phyloP scores from a whole-genome alignment of 2,888 invertebrate genomes.

The Amblyteles armatorius region DNA sequence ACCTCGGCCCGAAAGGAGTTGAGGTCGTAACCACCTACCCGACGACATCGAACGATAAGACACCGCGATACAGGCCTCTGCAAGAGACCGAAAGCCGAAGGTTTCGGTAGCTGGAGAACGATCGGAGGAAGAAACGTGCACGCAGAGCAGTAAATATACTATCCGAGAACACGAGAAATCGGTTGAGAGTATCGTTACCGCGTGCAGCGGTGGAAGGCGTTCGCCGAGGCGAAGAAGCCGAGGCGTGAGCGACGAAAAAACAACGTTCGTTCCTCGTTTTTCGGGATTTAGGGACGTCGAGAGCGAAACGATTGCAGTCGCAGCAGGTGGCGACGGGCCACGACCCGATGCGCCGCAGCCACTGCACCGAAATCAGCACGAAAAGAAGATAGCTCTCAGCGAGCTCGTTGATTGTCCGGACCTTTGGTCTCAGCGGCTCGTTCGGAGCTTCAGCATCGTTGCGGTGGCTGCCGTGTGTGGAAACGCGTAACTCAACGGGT shows the following conservation, averaged over 20 bases:
- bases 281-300: slow-evolving; percentile 69
- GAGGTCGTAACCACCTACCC: slow-evolving; percentile 12
- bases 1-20: slow-evolving; percentile 11
- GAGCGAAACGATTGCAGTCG: slow-evolving; percentile 56
- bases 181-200: slow-evolving; percentile 22
- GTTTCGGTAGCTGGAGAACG: slow-evolving; percentile 6
- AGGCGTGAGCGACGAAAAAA: slow-evolving; percentile 34
- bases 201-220: not conserved
- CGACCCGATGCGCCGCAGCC: slow-evolving; percentile 26
- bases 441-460: slow-evolving; percentile 31
- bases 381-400: slow-evolving; percentile 37
- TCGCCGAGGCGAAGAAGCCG: not conserved
- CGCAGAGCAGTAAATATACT: slow-evolving; percentile 47
- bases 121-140: not conserved
- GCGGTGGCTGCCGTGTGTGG: slow-evolving; percentile 25
- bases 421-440: slow-evolving; percentile 27
- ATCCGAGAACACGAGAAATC: slow-evolving; percentile 52
- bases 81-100: not conserved
- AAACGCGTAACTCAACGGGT: slow-evolving; percentile 80
- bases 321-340: slow-evolving; percentile 78
- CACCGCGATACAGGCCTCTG: not conserved
- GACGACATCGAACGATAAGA: slow-evolving; percentile 26
- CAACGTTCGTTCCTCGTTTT: slow-evolving; percentile 64
- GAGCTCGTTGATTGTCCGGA: slow-evolving; percentile 44
- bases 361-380: slow-evolving; percentile 22